Evolutionary conservation across 2,113 vertebrate genomes (phyloP).

Genomic region (Paratilapia polleni): DNA sequence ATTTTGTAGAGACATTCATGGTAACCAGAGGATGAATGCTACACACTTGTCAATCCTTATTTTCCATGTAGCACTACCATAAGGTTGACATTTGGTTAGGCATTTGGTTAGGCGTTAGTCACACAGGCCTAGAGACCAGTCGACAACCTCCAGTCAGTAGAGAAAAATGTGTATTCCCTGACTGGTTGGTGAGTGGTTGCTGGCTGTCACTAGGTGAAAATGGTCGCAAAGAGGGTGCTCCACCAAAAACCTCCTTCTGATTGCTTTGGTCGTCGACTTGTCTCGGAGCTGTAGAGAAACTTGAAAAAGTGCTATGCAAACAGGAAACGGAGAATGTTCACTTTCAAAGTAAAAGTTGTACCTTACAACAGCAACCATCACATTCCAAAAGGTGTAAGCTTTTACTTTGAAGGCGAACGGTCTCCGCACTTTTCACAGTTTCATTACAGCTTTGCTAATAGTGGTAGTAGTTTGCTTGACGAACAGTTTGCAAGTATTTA

Average conservation of each 20-base stretch:
- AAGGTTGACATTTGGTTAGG: background rate
- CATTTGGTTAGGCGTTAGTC: background rate
- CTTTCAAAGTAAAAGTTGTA: too few species aligned
- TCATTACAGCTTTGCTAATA: background rate
- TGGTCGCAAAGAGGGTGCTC: background rate
- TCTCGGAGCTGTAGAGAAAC: too few species aligned
- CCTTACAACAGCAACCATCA: too few species aligned
- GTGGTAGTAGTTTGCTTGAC: background rate
- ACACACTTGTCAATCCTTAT: background rate
- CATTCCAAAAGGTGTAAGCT: too few species aligned
- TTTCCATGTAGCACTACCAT: too few species aligned
- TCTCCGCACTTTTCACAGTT: background rate
- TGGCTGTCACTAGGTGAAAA: background rate
- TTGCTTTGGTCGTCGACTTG: background rate
- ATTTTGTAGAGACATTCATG: background rate
- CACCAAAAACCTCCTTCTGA: background rate
- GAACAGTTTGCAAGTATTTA: background rate
- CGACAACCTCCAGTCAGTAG: background rate
- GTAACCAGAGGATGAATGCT: background rate
- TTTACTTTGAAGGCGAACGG: background rate
- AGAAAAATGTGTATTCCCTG: background rate
- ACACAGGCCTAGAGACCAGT: background rate
- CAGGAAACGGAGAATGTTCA: too few species aligned
- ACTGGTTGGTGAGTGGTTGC: background rate
- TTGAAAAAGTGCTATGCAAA: too few species aligned